Base-by-base conservation (phyloP, 2,797 vertebrate species). In the Momotus momota region DNA sequence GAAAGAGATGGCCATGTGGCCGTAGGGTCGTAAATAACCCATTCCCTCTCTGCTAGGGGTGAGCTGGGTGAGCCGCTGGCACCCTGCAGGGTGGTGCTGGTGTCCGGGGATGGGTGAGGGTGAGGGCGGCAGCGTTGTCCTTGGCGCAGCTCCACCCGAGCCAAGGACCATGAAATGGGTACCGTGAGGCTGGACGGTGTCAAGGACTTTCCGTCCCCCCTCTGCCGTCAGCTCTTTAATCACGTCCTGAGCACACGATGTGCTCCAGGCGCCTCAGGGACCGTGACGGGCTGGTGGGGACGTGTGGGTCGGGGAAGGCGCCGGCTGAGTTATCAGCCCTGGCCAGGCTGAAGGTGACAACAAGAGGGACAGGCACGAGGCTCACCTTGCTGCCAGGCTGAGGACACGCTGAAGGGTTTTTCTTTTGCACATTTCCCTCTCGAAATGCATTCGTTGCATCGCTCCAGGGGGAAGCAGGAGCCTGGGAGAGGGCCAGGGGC, bases 361-460 rank as follows among this genome's bases (percentile, higher is more conserved):
- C 27, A 12, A 9, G 17, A 31, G 48, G 61, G 41, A 55, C 54
- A 57, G 38, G 29, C 4, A 0, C 1, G 8, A 72, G 40, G 84
- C 9, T 74, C 70, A 26, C 52, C 48, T 88, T 17, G 52, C 51
- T 3, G 8, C 73, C 91, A 66, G 77, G 49, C 57, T 6, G n/a
- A 75, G 87, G 92, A 73, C 4, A 2, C 12, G 48, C 57, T 1
- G 0, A 19, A 23, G n/a, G 1, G 19, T 77, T 88, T 27, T 12
- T 18, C 17, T 1, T 33, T 19, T 4, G 21, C 1, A 0, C 1
- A 6, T 9, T 27, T 15, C 40, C 25, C 1, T 70, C 46, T 49
- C 7, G 2, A 52, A 77, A 11, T 15, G 6, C 55, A 6, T 38
- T 5, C 2, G 4, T 27, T 40, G 31, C 45, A 0, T n/a, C 31